Percentiles rank a stretch among this genome's conserved stretches.
These are phyloP conservation scores for Chauna torquata DNA, from an alignment of 2,113 vertebrate species.

Conservation along the genomic window DNA sequence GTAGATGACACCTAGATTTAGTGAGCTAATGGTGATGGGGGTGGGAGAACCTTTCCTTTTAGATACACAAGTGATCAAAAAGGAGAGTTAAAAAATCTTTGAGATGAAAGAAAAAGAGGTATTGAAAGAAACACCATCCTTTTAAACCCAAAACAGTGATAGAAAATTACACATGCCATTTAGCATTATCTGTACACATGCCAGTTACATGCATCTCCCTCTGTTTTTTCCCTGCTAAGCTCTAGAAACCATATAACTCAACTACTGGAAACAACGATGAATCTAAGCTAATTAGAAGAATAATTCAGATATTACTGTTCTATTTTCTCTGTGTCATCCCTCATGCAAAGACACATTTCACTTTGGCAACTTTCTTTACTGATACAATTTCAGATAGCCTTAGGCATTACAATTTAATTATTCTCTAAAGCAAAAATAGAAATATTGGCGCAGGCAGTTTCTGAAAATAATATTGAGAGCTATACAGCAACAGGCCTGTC, in stretches of 20 bases:
- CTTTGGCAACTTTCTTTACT: neutral
- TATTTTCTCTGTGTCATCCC: neutral
- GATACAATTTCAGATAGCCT: neutral
- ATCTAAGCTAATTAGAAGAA: neutral
- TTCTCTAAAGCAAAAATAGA: slow-evolving; percentile 5
- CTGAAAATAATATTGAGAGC: neutral
- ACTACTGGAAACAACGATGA: neutral
- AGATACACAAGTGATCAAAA: neutral
- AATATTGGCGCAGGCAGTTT: neutral
- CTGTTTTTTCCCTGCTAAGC: neutral
- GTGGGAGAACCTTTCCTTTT: slow-evolving; percentile 23
- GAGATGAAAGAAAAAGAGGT: neutral
- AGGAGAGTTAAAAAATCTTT: neutral
- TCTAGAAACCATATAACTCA: neutral
- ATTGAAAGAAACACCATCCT: neutral
- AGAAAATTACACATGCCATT: neutral
- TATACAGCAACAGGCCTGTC: neutral
- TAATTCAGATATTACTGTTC: neutral
- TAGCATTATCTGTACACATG: accelerated
- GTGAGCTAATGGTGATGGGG: slow-evolving; percentile 31
- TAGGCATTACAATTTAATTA: neutral
- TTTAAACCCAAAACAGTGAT: neutral
- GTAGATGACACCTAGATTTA: slow-evolving; percentile 65
- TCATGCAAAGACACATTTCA: neutral
- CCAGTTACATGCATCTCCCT: neutral